Evolutionary conservation across 2,797 vertebrate genomes (phyloP).

Genomic region (Molossus alvarezi): DNA sequence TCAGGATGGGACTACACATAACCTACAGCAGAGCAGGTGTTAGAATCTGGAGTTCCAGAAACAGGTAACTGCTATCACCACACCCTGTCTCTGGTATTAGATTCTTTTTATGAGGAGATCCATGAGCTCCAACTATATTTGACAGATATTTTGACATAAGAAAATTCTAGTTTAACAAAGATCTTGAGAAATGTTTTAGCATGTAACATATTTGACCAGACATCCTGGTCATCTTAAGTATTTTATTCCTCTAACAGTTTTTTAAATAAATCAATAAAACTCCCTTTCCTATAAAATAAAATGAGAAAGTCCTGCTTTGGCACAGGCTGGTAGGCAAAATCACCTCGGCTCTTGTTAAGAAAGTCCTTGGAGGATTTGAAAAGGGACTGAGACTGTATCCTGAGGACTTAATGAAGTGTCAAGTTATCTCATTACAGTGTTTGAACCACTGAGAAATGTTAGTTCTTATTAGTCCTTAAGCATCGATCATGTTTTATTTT

Average conservation of each 20-base stretch:
- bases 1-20: not conserved
- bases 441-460: not conserved
- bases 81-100: not conserved
- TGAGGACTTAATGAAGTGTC: not conserved
- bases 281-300: not conserved
- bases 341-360: not conserved
- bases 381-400: not conserved
- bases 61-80: not conserved
- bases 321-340: not conserved
- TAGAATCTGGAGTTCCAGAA: not conserved
- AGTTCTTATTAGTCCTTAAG: not conserved
- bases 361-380: not conserved
- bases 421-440: not conserved
- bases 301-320: not conserved
- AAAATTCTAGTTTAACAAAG: constrained; percentile 17
- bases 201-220: constrained; percentile 49
- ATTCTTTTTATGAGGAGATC: not conserved
- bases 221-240: not conserved
- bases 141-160: constrained; percentile 14
- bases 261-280: not conserved
- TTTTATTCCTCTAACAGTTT: constrained; percentile 35
- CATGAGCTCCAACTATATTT: not conserved
- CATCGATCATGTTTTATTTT: not conserved
- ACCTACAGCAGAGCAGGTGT: not conserved
- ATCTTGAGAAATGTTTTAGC: not conserved